These are phyloP conservation scores for Takifugu bimaculatus DNA, from an alignment of 2,113 vertebrate species.

Conservation along the genomic window DNA sequence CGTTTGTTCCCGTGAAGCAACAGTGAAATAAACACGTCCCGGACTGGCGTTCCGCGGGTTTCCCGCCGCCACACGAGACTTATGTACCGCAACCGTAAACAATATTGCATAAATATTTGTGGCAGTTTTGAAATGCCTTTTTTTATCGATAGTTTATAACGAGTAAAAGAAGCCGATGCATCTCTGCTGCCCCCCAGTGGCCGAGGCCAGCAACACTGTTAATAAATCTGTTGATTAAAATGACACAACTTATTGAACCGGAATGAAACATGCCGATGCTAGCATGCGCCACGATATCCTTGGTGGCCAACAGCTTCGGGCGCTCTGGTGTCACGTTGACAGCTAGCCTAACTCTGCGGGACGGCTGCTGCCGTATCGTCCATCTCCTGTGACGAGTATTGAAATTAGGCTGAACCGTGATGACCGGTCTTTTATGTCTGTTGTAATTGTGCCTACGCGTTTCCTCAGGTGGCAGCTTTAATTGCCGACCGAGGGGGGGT, in stretches of 20 bases:
- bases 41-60: neutral
- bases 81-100: neutral
- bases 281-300: neutral
- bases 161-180: no score
- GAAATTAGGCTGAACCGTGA: conserved; percentile 52
- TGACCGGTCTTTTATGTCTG: conserved; percentile 45
- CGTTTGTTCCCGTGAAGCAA: neutral
- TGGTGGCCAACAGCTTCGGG: neutral
- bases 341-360: conserved; percentile 39
- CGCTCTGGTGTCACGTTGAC: conserved; percentile 22
- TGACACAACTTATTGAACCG: no score
- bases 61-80: neutral
- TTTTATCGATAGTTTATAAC: no score
- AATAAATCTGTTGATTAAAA: no score
- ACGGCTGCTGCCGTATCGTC: conserved; percentile 41
- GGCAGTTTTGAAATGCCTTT: no score
- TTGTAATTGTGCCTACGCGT: conserved; percentile 48
- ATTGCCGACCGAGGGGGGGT: conserved; percentile 38
- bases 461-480: conserved; percentile 63
- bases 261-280: neutral
- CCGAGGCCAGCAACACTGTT: no score
- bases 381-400: conserved; percentile 49
- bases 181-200: no score
- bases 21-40: neutral
- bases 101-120: no score